A percentile compares a stretch with the other conserved stretches of the same genome.
Conservation (phyloP, 1,140 invertebrate genomes). For the Procambarus clarkii region DNA sequence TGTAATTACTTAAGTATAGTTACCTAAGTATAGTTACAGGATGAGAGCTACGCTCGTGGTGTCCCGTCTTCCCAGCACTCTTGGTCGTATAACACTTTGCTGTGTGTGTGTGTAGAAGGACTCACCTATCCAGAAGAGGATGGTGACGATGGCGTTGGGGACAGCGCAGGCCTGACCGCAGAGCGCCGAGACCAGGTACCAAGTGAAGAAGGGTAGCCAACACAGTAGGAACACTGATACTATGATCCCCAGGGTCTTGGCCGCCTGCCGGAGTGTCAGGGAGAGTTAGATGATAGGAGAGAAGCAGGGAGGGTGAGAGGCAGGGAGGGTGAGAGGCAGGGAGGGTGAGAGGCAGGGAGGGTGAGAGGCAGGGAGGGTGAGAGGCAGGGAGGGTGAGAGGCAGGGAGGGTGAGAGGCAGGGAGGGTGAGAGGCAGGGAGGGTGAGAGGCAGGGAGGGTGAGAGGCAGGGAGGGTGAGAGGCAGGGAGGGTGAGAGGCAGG, state of each 20-base stretch:
- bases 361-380: neutral
- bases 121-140: constrained; percentile 95
- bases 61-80: no score
- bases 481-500: neutral
- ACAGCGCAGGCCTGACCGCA: constrained; percentile 88
- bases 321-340: neutral
- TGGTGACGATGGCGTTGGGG: constrained; percentile 89
- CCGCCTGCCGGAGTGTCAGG: constrained; percentile 84
- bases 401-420: constrained; percentile 1
- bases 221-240: constrained; percentile 97
- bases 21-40: no score
- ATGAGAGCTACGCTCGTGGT: no score
- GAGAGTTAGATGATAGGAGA: neutral
- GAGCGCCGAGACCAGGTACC: constrained; percentile 87
- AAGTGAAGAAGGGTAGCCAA: constrained; percentile 95
- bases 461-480: neutral
- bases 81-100: no score
- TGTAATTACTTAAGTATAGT: no score
- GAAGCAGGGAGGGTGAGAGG: neutral
- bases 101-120: neutral
- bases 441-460: neutral
- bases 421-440: neutral
- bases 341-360: neutral
- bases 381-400: neutral
- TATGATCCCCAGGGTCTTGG: constrained; percentile 97